phyloP scores from a whole-genome alignment of 2,797 vertebrate species.

The Premnoplex brunnescens region DNA sequence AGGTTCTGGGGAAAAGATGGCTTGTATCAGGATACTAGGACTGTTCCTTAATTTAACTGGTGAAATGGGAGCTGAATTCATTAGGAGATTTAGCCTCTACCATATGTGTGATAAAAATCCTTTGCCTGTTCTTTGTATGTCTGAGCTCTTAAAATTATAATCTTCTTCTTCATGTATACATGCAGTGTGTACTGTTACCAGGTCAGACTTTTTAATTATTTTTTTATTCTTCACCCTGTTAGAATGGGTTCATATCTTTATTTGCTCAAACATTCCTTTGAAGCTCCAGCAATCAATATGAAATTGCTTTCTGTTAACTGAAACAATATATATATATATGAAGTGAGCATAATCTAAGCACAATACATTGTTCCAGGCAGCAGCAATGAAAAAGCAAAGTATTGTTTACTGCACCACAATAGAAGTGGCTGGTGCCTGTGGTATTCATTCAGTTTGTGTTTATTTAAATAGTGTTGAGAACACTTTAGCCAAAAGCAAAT shows the following conservation, averaged over 20 bases:
- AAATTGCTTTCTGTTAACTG: not conserved
- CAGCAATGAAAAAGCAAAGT: not conserved
- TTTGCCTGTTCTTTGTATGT: not conserved
- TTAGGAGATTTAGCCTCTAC: not conserved
- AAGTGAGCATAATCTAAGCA: not conserved
- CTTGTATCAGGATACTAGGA: not conserved
- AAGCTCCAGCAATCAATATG: not conserved
- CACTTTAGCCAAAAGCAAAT: not conserved
- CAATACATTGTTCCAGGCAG: not conserved
- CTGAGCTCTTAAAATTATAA: not conserved
- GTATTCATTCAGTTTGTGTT: not conserved
- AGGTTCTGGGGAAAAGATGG: not conserved
- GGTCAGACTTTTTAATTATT: rapidly evolving
- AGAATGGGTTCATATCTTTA: not conserved
- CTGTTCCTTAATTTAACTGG: not conserved
- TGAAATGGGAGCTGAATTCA: not conserved
- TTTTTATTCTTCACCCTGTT: not conserved
- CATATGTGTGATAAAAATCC: not conserved
- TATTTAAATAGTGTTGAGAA: not conserved
- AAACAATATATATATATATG: not conserved
- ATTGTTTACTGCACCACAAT: not conserved
- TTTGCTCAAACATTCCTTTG: not conserved
- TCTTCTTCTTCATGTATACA: not conserved
- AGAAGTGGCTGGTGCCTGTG: not conserved
- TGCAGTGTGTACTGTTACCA: not conserved